Conservation (phyloP, 2,113 vertebrate genomes). For the Bubalus kerabau region DNA sequence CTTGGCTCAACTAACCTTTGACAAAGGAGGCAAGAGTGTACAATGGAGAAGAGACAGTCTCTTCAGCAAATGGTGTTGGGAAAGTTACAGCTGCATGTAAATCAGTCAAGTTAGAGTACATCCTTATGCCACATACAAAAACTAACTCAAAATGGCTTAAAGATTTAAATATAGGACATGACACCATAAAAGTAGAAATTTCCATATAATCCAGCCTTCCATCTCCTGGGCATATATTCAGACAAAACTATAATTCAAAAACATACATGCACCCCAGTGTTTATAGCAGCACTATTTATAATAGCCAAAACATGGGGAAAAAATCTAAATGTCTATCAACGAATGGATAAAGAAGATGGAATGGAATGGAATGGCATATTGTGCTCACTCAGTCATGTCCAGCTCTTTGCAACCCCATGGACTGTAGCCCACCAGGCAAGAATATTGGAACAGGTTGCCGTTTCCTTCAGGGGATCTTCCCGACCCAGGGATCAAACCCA, state of each 20-base stretch:
- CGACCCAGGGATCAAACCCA: neutral
- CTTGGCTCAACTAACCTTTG: neutral
- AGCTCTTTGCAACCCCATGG: neutral
- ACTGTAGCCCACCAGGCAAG: neutral
- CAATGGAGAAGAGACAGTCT: neutral
- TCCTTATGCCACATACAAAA: neutral
- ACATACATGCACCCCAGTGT: neutral
- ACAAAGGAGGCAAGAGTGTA: neutral
- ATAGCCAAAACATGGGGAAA: neutral
- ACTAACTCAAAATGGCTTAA: neutral
- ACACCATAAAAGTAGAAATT: neutral
- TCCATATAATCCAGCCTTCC: neutral
- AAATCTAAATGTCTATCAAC: neutral
- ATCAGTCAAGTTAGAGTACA: neutral
- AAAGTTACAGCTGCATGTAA: neutral
- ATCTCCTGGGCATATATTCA: neutral
- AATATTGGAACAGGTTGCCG: neutral
- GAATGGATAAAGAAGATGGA: neutral
- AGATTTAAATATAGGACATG: neutral
- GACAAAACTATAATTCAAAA: neutral
- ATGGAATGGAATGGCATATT: neutral
- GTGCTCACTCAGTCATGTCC: neutral
- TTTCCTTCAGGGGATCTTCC: neutral
- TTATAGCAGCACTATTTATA: neutral
- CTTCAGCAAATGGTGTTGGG: neutral